Base-by-base conservation (phyloP, 2,797 vertebrate genomes). In the Avahi laniger region DNA sequence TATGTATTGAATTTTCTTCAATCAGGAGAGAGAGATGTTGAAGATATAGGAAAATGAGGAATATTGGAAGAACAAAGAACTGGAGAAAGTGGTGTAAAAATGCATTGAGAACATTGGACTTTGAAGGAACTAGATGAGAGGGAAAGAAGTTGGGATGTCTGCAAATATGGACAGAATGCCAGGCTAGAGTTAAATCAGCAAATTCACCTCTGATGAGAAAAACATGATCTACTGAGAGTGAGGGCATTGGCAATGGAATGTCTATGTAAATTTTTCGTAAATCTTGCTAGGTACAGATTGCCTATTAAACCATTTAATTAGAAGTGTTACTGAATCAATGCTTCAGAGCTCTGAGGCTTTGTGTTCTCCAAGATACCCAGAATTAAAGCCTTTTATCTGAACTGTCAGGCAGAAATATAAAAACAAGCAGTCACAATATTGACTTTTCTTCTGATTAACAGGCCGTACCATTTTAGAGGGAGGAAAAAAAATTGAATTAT, bases 241-340 rank as follows among this genome's bases (percentile, higher is more conserved):
- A 79, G 28, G 43, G 20, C 3, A 2, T 5, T 67, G 70, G 43
- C 14, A 28, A 15, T 1, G 38, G n/a, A 72, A 24, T 80, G 41
- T 69, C 30, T 35, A 76, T 84, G 90, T 75, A 84, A 81, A 95
- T 65, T 48, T 83, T 93, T 90, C 54, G 52, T 79, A 96, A 95
- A 24, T 94, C 80, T 94, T 93, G 30, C 76, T 86, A 76, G 72
- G 73, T 89, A 81, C 65, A 28, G 48, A 89, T 72, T 96, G 70
- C 41, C 92, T 92, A 61, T 96, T 89, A 94, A 96, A 81, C 63
- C 87, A 10, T 97, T 96, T 96, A 89, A 96, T 96, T 95, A 91
- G 9, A 85, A 94, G 24, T 76, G 35, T 73, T 93, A 30, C 48
- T 87, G 92, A 92, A 61, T 91, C 91, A 93, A 73, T 93, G 52